Conservation (phyloP, 2,797 vertebrate species). For the Ptychadena robeensis region DNA sequence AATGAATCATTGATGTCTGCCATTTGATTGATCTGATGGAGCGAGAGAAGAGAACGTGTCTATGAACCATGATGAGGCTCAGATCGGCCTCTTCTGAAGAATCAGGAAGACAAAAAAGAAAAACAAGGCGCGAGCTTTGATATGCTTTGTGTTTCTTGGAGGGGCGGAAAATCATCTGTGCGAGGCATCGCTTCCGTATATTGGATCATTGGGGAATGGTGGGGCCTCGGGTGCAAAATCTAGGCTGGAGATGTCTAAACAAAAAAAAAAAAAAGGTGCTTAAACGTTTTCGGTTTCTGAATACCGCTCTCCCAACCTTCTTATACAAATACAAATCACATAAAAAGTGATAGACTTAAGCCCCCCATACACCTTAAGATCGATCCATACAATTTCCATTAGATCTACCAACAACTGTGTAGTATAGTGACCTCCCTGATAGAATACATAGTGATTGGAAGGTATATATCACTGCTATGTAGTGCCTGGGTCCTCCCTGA, state of each 20-base stretch:
- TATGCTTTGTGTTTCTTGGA: neutral
- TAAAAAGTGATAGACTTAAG: too few relatives aligned
- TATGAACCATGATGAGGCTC: conserved; percentile 4
- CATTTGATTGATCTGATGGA: conserved; percentile 41
- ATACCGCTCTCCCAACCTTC: too few relatives aligned
- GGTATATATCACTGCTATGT: too few relatives aligned
- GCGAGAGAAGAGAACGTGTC: neutral
- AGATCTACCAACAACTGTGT: too few relatives aligned
- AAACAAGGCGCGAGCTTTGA: conserved; percentile 2
- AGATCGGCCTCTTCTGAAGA: neutral
- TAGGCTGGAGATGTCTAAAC: neutral
- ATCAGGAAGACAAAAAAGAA: neutral
- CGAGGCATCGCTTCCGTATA: neutral
- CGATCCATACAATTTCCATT: too few relatives aligned
- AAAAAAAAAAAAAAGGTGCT: neutral
- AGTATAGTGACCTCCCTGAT: too few relatives aligned
- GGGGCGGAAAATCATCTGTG: neutral
- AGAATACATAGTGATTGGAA: too few relatives aligned
- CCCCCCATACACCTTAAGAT: too few relatives aligned
- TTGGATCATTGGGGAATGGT: neutral
- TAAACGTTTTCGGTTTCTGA: neutral
- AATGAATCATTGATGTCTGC: conserved; percentile 46
- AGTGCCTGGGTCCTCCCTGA: too few relatives aligned
- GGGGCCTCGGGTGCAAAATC: neutral
- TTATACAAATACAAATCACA: too few relatives aligned